Evolutionary conservation across 2,888 invertebrate genomes (phyloP), one percentile per base, ranked within the genome.

Genomic region (Aquatica leii): DNA sequence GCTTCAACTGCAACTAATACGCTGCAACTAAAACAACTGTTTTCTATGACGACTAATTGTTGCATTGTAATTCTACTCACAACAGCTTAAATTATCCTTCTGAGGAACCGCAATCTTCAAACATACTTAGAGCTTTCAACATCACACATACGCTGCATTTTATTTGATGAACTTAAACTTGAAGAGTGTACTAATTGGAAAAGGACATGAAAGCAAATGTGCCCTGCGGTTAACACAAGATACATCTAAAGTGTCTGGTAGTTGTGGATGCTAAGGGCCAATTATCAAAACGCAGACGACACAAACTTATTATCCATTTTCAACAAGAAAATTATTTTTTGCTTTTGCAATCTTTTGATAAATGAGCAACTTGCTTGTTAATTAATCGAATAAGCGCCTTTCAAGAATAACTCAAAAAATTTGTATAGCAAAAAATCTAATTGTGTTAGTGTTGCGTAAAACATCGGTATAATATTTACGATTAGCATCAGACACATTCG

Each of bases 1-100:
- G 68, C 63, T 62, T 60, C 59, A 62, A 59, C 57, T 69, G 50
- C 63, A 58, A 59, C 54, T 59, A 61, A 59, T 69, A 60, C 64
- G 62, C 70, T 70, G 71, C 69, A 69, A 69, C 61, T 66, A 68
- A 55, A 61, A 54, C 60, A 68, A 62, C 61, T 59, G 53, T 56
- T 65, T 41, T 56, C 55, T 59, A 56, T 53, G 48, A 63, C 54
- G 63, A 58, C 66, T 63, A 66, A 63, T 63, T 63, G 60, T 63
- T 31, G 55, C 59, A 56, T 52, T 35, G 51, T 54, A 59, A 62
- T 62, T 49, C 56, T 14, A 20, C 31, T 46, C 46, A 9, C 56
- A 40, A 37, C 56, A 20, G 14, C 11, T 18, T 31, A 37, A 49
- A 57, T 57, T 57, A 37, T 20, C 50, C 21, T 41, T 58, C 17